Conservation (phyloP, 2,113 vertebrate species). For the Lepus timidus region DNA sequence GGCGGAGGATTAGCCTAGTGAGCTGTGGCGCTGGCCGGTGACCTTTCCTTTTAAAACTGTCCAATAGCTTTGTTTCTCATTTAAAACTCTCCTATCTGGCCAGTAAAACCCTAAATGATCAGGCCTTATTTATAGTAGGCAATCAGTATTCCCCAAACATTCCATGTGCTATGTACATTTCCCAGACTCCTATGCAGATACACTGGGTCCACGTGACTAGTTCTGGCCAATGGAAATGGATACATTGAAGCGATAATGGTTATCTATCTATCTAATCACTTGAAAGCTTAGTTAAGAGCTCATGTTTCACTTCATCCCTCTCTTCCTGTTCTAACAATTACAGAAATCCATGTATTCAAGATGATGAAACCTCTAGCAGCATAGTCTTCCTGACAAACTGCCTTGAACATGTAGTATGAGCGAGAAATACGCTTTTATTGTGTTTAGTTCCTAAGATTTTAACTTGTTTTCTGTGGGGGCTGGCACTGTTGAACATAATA, state of each 20-base stretch:
- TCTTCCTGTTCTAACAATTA: not conserved
- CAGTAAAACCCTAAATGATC: not conserved
- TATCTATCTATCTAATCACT: not conserved
- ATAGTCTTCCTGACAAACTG: not conserved
- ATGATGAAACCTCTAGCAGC: not conserved
- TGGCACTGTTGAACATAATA: not conserved
- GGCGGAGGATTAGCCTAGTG: too few species aligned
- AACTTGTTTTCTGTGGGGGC: not conserved
- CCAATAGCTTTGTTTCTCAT: not conserved
- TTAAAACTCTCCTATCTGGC: not conserved
- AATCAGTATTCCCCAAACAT: not conserved
- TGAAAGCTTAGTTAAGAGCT: not conserved
- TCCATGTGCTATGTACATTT: not conserved
- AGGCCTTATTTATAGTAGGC: not conserved
- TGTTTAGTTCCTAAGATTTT: not conserved
- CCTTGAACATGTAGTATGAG: not conserved
- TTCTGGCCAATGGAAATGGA: not conserved
- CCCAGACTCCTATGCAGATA: not conserved
- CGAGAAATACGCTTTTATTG: not conserved
- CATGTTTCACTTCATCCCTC: not conserved
- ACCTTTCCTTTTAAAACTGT: not conserved
- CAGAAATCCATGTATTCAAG: not conserved
- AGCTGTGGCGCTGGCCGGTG: too few species aligned
- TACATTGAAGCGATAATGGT: too few species aligned
- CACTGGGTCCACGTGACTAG: not conserved